A percentile compares a stretch with the other conserved stretches of the same genome.
phyloP scores from a whole-genome alignment of 2,888 invertebrate species.

The Eurytoma californica region DNA sequence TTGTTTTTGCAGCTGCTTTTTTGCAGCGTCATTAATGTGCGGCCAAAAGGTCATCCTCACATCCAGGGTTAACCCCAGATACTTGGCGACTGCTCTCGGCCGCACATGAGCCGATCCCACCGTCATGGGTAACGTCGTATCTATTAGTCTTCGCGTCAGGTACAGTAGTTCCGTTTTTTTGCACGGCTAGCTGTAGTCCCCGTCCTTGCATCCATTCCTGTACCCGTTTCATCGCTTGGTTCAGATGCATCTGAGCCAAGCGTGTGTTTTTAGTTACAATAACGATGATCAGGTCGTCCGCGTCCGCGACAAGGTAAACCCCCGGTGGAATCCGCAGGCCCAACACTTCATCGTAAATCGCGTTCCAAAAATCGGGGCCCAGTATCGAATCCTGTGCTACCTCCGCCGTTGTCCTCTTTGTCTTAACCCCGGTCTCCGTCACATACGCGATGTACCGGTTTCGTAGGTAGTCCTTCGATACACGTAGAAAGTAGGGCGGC shows the following conservation, averaged over 20 bases:
- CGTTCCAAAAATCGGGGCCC: no score
- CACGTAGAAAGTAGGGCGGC: constrained; percentile 50
- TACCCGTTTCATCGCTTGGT: no score
- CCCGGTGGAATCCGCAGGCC: no score
- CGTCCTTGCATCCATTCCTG: no score
- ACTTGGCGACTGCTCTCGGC: not conserved
- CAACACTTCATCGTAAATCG: no score
- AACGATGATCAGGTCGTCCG: no score
- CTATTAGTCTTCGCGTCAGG: constrained; percentile 50
- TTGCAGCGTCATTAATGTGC: no score
- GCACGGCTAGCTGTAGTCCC: constrained; percentile 38
- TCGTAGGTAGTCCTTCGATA: not conserved
- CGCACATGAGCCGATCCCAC: not conserved
- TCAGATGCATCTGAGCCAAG: no score
- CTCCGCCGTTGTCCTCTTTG: not conserved
- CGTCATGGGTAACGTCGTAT: not conserved
- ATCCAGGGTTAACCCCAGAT: not conserved
- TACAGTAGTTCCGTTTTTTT: constrained; percentile 56
- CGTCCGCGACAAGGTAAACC: no score
- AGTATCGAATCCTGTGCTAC: constrained; percentile 8
- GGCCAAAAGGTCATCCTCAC: no score
- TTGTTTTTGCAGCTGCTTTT: no score
- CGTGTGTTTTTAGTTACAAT: no score
- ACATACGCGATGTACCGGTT: constrained; percentile 50
- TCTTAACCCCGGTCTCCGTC: constrained; percentile 25